Evolutionary conservation across 1,140 invertebrate genomes (phyloP).

Genomic region (Lepidurus arcticus): DNA sequence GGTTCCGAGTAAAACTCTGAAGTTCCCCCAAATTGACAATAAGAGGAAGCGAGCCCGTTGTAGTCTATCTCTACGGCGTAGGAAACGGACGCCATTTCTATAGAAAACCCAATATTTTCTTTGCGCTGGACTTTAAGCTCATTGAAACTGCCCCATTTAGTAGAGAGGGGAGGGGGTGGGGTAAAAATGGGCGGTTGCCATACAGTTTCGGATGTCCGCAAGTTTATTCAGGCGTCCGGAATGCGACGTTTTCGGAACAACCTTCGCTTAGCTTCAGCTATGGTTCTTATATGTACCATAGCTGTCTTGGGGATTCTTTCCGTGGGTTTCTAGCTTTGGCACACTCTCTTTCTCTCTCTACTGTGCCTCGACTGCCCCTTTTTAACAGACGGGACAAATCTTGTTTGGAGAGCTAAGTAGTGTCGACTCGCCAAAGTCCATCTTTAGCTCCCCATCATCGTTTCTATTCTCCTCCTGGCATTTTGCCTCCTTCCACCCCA

Average conservation of each 20-base stretch:
- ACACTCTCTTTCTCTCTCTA: background rate
- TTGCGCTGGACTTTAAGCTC: background rate
- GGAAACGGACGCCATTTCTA: background rate
- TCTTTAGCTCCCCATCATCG: background rate
- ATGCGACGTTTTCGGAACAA: background rate
- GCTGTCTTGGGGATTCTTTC: too few species aligned
- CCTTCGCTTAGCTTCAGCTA: too few species aligned
- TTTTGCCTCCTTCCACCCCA: background rate
- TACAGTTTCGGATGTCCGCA: background rate
- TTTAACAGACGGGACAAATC: constrained; percentile 1
- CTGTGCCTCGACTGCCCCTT: background rate
- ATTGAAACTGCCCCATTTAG: background rate
- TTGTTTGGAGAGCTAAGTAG: constrained; percentile 19
- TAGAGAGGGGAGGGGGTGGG: background rate
- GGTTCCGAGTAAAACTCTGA: too few species aligned
- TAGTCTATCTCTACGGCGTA: too few species aligned
- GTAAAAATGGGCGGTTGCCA: background rate
- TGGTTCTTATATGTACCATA: too few species aligned
- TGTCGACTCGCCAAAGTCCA: background rate
- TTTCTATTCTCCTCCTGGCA: background rate
- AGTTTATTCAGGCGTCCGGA: constrained; percentile 3
- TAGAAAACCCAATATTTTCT: background rate
- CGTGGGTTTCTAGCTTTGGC: background rate
- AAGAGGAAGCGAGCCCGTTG: too few species aligned
- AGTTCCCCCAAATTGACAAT: too few species aligned